Evolutionary conservation across 2,888 invertebrate genomes (phyloP).

Genomic region (Coremacera marginata): DNA sequence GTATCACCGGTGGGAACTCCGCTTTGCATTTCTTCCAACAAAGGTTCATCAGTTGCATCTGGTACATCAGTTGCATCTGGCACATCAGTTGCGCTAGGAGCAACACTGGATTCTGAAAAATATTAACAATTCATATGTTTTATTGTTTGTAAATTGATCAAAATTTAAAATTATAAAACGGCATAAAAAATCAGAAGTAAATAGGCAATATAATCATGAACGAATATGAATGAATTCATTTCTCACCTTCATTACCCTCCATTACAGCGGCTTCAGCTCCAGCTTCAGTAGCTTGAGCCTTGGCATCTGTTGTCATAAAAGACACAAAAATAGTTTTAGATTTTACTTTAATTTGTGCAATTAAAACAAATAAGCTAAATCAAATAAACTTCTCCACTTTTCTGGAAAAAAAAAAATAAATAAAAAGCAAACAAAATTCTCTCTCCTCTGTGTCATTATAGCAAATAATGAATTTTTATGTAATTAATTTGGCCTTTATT

Average conservation of each 20-base stretch:
- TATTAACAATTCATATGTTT: not conserved
- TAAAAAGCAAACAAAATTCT: no score
- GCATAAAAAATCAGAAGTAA: not conserved
- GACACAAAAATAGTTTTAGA: conserved; percentile 39
- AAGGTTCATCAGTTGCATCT: conserved; percentile 57
- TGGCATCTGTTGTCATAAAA: conserved; percentile 51
- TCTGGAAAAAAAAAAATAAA: no score
- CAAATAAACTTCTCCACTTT: no score
- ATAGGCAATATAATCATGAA: not conserved
- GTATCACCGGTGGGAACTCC: conserved; percentile 56
- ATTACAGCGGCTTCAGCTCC: conserved; percentile 53
- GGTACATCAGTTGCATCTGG: conserved; percentile 37
- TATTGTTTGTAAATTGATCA: not conserved
- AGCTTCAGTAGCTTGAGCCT: conserved; percentile 59
- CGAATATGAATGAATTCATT: conserved; percentile 12
- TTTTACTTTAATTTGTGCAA: conserved; percentile 5
- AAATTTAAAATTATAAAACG: not conserved
- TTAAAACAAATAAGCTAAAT: not conserved
- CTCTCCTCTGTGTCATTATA: no score
- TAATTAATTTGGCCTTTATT: no score
- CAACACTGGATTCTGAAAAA: conserved; percentile 1
- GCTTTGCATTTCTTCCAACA: conserved; percentile 68
- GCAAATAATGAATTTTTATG: no score
- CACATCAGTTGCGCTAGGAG: conserved; percentile 28
- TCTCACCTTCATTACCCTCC: conserved; percentile 57